phyloP scores from a whole-genome alignment of 2,113 vertebrate genomes.

The Paradoxurus hermaphroditus region DNA sequence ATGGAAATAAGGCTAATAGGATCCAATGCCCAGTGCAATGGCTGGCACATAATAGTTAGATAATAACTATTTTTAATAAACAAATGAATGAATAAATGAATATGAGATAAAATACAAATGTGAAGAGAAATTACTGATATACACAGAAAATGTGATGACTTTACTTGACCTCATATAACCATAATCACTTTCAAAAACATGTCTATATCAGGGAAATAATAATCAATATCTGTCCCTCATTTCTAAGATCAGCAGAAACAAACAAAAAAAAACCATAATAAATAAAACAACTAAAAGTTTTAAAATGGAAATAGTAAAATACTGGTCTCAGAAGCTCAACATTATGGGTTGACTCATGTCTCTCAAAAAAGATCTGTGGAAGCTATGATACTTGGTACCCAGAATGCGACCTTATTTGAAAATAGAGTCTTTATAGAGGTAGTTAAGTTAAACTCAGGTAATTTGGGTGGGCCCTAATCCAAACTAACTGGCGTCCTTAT shows the following conservation, averaged over 20 bases:
- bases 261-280: not conserved
- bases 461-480: not conserved
- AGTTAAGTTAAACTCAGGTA: not conserved
- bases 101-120: not conserved
- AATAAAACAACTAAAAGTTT: not conserved
- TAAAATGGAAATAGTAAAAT: not conserved
- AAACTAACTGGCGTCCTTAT: not conserved
- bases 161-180: not conserved
- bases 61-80: not conserved
- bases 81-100: not conserved
- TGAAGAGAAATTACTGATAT: not conserved
- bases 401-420: not conserved
- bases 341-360: not conserved
- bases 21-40: not conserved
- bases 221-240: not conserved
- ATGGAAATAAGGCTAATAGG: not conserved
- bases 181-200: not conserved
- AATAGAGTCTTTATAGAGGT: not conserved
- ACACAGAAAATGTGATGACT: not conserved
- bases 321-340: not conserved
- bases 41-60: not conserved
- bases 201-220: not conserved
- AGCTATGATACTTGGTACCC: not conserved
- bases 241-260: not conserved
- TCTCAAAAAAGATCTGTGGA: not conserved